Base-by-base conservation (phyloP, 2,113 vertebrate species). In the Hyaena hyaena region DNA sequence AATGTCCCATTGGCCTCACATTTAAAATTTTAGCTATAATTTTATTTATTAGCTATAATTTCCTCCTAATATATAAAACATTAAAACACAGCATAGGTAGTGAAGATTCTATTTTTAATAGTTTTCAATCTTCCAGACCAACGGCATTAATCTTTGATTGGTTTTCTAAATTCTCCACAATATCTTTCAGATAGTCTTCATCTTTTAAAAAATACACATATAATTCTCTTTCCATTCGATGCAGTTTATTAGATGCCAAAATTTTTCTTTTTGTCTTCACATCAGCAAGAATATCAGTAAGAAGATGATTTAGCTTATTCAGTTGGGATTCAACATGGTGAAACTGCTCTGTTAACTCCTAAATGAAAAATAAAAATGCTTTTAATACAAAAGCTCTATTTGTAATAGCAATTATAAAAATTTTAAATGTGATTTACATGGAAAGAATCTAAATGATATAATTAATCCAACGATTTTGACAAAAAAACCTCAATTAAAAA, bases 131-230 rank as follows among this genome's bases (percentile, higher is more conserved):
- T 97, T 98, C 92, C 77, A 98, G 89, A 93, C 31, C 96, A 95
- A 88, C 94, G 35, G 97, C 94, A 82, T 97, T 98, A 65, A 98
- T 97, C 94, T 93, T 97, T 97, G 98, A 82, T 61, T 98, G 98
- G 35, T 97, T 97, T 95, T 99, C 99, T 97, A 99, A 98, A 84
- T 99, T 99, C 96, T 99, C 99, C 68, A 99, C 99, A 16, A 99
- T 90, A 93, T 99, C 98, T 98, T 98, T 99, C 97, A 99, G 98
- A 58, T 98, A 97, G 10, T 98, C 98, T 92, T 99, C 94, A 31
- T 99, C 99, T 95, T 99, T 98, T 95, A 99, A 99, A 98, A 99
- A 99, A 98, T 99, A 98, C 63, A 99, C 98, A 89, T 99, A 99
- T 71, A 99, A 98, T 61, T 99, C 98, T 98, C 99, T 99, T 98